Conservation (phyloP, 1,140 invertebrate species). For the Aphelenchoides besseyi region DNA sequence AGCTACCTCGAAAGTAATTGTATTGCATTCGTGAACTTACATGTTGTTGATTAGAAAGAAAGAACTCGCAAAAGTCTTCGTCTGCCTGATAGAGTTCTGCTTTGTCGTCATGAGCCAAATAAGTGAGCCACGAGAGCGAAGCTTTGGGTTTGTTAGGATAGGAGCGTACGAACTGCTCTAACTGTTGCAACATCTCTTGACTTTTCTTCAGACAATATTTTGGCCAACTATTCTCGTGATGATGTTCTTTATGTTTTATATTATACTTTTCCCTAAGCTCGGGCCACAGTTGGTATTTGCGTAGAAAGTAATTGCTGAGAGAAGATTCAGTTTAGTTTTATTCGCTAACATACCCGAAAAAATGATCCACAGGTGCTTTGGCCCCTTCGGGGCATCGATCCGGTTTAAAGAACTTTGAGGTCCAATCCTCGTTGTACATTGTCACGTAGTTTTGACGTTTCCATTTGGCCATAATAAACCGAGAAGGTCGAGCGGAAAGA, state of each 20-base stretch:
- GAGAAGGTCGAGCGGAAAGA: not conserved
- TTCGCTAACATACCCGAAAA: not conserved
- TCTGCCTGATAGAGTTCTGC: not conserved
- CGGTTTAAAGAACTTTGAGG: not conserved
- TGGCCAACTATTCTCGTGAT: not conserved
- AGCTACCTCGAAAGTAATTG: slow-evolving; percentile 30
- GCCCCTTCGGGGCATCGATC: not conserved
- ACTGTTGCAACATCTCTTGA: not conserved
- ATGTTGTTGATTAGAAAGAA: not conserved
- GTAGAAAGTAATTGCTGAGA: not conserved
- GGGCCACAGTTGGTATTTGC: not conserved
- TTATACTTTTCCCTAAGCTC: not conserved
- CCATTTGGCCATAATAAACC: not conserved
- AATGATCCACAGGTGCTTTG: not conserved
- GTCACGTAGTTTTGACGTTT: slow-evolving; percentile 11
- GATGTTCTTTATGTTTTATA: not conserved
- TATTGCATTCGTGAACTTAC: not conserved
- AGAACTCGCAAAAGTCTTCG: not conserved
- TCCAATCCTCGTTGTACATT: slow-evolving; percentile 21
- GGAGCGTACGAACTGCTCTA: not conserved
- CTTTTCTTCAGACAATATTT: not conserved
- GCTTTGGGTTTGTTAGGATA: not conserved
- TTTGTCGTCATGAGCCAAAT: not conserved
- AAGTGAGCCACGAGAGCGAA: not conserved
- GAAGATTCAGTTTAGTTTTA: not conserved